These are phyloP conservation scores for Ovis canadensis DNA, from an alignment of 2,113 vertebrate species.

Conservation along the genomic window DNA sequence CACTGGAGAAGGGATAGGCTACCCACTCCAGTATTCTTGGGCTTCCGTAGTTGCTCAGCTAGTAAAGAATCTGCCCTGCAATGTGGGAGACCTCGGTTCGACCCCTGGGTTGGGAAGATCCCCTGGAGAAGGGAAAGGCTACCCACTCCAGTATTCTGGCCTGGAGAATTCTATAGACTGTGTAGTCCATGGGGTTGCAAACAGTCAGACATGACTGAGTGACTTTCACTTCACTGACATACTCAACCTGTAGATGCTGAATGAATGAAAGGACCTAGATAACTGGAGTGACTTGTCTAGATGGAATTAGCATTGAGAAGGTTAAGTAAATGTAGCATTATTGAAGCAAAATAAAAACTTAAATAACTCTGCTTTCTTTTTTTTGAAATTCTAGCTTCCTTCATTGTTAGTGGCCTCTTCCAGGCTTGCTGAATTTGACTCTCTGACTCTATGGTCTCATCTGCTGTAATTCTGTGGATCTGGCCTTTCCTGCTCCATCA, in stretches of 20 bases:
- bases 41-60: not conserved
- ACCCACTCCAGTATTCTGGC: not conserved
- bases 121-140: not conserved
- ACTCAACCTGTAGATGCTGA: not conserved
- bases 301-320: not conserved
- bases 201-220: not conserved
- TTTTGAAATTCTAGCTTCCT: not conserved
- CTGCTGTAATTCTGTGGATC: not conserved
- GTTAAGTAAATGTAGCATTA: not conserved
- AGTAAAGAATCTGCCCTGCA: not conserved
- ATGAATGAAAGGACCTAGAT: not conserved
- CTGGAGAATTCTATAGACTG: not conserved
- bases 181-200: not conserved
- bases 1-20: not conserved
- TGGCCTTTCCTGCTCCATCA: not conserved
- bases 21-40: not conserved
- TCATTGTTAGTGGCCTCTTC: not conserved
- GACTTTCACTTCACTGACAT: not conserved
- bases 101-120: not conserved
- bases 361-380: not conserved
- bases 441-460: not conserved
- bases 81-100: not conserved
- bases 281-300: not conserved
- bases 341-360: slow-evolving; percentile 1
- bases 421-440: not conserved